Conservation (phyloP, 92 coral and sea anemone genomes). For the Palythoa grandiflora region DNA sequence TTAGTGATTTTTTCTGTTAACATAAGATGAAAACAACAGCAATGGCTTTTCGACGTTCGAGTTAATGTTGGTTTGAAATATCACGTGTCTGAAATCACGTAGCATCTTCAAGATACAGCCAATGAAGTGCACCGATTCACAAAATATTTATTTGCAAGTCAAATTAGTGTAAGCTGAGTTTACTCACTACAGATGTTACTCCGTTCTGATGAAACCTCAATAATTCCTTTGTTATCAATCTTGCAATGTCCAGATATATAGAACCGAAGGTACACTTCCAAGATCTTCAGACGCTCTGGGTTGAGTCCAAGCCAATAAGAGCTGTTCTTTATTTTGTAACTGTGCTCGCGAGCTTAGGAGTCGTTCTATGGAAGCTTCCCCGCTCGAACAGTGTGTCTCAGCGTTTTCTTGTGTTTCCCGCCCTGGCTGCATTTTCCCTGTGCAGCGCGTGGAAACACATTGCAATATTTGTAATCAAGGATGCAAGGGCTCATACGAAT, state of each 20-base stretch:
- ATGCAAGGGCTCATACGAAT: constrained; percentile 51
- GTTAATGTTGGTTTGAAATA: neutral
- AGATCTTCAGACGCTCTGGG: constrained; percentile 42
- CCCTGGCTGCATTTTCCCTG: constrained; percentile 54
- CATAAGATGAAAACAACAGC: no score
- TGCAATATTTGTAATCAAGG: constrained; percentile 36
- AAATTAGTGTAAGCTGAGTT: constrained; percentile 11
- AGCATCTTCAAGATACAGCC: no score
- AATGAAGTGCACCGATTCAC: neutral
- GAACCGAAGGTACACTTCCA: constrained; percentile 19
- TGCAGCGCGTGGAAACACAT: constrained; percentile 55
- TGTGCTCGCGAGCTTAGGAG: constrained; percentile 55
- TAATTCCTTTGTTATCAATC: neutral
- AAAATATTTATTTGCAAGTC: constrained; percentile 20
- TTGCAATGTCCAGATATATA: constrained; percentile 4
- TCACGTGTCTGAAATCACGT: no score
- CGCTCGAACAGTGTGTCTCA: constrained; percentile 36
- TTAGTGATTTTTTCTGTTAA: neutral
- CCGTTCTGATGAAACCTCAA: neutral
- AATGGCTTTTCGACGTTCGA: neutral
- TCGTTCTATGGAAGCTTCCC: constrained; percentile 62
- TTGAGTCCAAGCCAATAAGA: constrained; percentile 51
- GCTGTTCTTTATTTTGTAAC: constrained; percentile 50
- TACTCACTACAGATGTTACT: neutral
- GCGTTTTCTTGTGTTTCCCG: constrained; percentile 48